Percentiles rank a stretch among this genome's conserved stretches.
phyloP scores from a whole-genome alignment of 2,888 invertebrate genomes.

The Pristionchus japonicus region DNA sequence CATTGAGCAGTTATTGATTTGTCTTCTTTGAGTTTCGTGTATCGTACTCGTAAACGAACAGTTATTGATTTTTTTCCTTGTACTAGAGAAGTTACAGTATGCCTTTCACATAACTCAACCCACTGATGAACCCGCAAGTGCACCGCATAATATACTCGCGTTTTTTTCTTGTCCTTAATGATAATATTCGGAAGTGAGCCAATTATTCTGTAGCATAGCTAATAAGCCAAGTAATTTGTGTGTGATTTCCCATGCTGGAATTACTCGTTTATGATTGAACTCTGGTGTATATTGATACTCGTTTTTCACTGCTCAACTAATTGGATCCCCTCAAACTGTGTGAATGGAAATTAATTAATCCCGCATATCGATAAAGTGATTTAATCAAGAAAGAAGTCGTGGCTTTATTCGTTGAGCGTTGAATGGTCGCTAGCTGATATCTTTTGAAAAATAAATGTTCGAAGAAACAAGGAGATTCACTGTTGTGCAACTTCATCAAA shows the following conservation, averaged over 20 bases:
- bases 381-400: neutral
- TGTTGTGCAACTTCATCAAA: neutral
- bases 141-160: neutral
- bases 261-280: neutral
- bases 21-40: neutral
- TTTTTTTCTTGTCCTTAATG: neutral
- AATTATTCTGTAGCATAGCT: neutral
- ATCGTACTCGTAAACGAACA: neutral
- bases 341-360: neutral
- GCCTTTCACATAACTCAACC: neutral
- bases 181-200: neutral
- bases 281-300: neutral
- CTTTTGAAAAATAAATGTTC: neutral
- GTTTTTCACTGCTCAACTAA: neutral
- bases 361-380: slow-evolving; percentile 18
- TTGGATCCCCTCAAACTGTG: neutral
- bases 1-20: neutral
- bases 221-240: neutral
- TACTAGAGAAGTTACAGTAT: neutral
- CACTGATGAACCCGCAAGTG: neutral
- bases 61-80: neutral
- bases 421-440: neutral
- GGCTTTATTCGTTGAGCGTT: neutral
- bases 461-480: neutral
- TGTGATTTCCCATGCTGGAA: neutral